These are phyloP conservation scores for Grapholita molesta DNA, from an alignment of 1,140 invertebrate genomes.

Conservation along the genomic window DNA sequence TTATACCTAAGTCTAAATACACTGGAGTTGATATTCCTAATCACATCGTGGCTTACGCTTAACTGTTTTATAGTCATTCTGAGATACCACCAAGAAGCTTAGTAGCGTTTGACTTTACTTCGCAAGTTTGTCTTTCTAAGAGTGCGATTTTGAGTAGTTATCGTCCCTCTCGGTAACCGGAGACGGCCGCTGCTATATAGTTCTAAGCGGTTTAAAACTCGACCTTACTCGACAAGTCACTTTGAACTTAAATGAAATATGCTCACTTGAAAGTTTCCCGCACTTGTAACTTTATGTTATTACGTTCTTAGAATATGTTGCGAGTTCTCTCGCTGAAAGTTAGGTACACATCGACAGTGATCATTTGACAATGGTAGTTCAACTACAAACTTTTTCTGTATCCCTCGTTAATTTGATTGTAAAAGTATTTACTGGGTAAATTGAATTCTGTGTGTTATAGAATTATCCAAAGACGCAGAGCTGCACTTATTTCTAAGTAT, in stretches of 20 bases:
- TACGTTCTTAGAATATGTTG: not conserved
- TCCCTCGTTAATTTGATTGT: no score
- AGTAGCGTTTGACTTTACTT: slow-evolving; percentile 13
- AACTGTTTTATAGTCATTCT: slow-evolving; percentile 10
- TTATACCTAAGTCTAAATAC: not conserved
- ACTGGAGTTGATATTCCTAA: slow-evolving; percentile 10
- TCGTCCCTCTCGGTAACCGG: not conserved
- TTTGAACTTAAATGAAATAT: slow-evolving; percentile 38
- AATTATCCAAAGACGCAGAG: no score
- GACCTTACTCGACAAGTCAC: slow-evolving; percentile 19
- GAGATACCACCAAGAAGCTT: slow-evolving; percentile 10
- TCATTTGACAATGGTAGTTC: no score
- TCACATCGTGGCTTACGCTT: not conserved
- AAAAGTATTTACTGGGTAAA: no score
- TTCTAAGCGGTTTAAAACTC: slow-evolving; percentile 27
- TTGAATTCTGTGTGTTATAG: no score
- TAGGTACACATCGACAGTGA: not conserved
- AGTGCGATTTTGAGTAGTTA: slow-evolving; percentile 9
- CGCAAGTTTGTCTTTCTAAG: slow-evolving; percentile 14
- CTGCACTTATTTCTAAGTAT: no score
- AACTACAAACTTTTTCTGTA: no score
- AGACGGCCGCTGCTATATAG: not conserved
- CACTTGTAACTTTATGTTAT: slow-evolving; percentile 20
- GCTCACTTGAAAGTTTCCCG: slow-evolving; percentile 30
- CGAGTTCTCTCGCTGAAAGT: not conserved